Base-by-base conservation (phyloP, 2,113 vertebrate genomes). In the Otolemur garnettii region DNA sequence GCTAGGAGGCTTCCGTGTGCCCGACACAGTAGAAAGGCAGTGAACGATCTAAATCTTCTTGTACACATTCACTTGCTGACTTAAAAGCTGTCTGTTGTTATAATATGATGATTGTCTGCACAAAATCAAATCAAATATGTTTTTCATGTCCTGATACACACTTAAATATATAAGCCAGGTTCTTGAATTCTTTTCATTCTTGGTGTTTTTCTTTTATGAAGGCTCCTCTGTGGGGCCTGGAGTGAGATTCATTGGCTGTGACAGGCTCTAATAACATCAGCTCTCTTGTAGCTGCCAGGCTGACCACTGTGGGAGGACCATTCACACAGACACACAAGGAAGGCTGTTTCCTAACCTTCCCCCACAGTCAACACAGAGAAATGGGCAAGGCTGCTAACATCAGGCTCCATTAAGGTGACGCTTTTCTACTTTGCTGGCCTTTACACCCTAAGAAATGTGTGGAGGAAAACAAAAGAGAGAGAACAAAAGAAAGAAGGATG, bases 221-320 rank as follows among this genome's bases (percentile, higher is more conserved):
- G 1, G 0, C 8, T 95, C 28, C 57, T 38, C 88, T 53, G n/a
- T n/a, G 42, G 18, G 64, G 90, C 75, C 94, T 82, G 60, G 50
- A 59, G 60, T 94, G 93, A 97, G 95, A 93, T 55, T 55, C 59
- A 81, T 33, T 87, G 72, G n/a, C 66, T 79, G 38, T 0, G 55
- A 83, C 5, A 91, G 24, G 28, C 3, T 94, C 75, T 93, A 75
- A 74, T 77, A 92, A 4, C 45, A 53, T 10, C 69, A 55, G 35
- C 9, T 55, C 45, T 33, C 2, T 62, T 50, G 45, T 3, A 33
- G 85, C 42, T 77, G 79, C 18, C 71, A 42, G 91, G 13, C 87
- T 84, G 94, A 86, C 12, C 24, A 14, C 59, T 88, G 28, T 57
- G 18, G 59, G 91, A 92, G 10, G 30, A 89, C 42, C 35, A 17